phyloP scores from a whole-genome alignment of 1,140 invertebrate species.

The Musca vetustissima region DNA sequence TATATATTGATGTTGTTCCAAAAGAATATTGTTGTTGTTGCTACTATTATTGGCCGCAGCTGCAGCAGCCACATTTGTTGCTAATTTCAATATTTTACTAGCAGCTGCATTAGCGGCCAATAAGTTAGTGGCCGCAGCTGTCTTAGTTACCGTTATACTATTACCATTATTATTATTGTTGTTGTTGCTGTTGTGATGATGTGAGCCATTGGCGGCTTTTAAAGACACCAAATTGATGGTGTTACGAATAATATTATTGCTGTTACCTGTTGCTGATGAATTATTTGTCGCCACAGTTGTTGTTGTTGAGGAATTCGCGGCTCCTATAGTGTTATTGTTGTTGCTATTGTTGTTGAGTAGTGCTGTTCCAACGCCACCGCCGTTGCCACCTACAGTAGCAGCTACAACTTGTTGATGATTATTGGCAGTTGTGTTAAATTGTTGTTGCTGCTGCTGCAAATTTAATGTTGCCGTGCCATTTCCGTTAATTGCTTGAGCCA shows the following conservation, averaged over 20 bases:
- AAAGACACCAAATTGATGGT: constrained; percentile 54
- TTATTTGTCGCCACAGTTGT: constrained; percentile 11
- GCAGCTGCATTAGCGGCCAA: constrained; percentile 52
- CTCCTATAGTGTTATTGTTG: constrained; percentile 28
- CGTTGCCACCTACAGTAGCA: background rate
- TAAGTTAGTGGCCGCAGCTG: constrained; percentile 47
- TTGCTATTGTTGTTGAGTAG: constrained; percentile 29
- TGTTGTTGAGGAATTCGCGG: constrained; percentile 21
- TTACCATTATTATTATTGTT: constrained; percentile 33
- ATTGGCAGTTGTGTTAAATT: constrained; percentile 17
- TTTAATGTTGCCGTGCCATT: constrained; percentile 13
- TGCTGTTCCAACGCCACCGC: constrained; percentile 17
- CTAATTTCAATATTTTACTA: constrained; percentile 53
- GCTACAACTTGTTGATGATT: constrained; percentile 11
- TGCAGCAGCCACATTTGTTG: constrained; percentile 44
- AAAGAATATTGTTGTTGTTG: constrained; percentile 15
- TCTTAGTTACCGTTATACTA: constrained; percentile 33
- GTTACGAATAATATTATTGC: constrained; percentile 53
- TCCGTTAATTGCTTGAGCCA: constrained; percentile 2
- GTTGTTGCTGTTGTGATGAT: constrained; percentile 32
- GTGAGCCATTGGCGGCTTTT: constrained; percentile 38
- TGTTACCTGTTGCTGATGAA: constrained; percentile 46
- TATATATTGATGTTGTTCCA: constrained; percentile 19
- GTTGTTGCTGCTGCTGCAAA: constrained; percentile 32
- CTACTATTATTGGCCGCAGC: constrained; percentile 9